A percentile compares a stretch with the other conserved stretches of the same genome.
phyloP scores from a whole-genome alignment of 2,113 vertebrate genomes.

The Elephantulus edwardii region DNA sequence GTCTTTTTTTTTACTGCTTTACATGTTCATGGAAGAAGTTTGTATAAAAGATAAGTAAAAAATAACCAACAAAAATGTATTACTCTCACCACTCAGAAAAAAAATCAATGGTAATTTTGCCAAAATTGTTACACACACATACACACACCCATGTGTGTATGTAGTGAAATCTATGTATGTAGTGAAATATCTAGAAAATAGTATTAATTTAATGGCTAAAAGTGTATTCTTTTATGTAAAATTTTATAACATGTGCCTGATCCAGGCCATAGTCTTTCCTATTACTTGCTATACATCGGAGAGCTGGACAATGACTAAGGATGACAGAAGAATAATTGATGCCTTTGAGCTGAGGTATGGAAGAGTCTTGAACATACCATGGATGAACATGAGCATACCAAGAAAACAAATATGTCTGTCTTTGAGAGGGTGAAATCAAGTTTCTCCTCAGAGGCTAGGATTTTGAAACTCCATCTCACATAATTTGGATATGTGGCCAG shows the following conservation, averaged over 20 bases:
- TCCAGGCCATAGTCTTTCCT: no score
- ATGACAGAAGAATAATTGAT: no score
- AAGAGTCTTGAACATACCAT: no score
- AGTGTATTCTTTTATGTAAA: background rate
- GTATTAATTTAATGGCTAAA: background rate
- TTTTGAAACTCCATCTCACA: no score
- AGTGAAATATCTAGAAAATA: background rate
- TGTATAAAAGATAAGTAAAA: background rate
- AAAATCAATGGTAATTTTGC: background rate
- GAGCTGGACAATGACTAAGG: no score
- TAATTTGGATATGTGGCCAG: no score
- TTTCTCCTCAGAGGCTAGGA: no score
- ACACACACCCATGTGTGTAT: background rate
- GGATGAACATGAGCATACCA: no score
- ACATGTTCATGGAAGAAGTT: background rate
- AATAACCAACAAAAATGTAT: background rate
- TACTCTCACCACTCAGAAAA: background rate
- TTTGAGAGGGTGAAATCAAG: no score
- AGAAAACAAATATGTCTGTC: no score
- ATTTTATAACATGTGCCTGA: slow-evolving; percentile 39
- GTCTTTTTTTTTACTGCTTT: background rate
- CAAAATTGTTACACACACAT: background rate
- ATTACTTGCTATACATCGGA: no score
- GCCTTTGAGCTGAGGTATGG: no score
- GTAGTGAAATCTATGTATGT: background rate